Base-by-base conservation (phyloP, 2,888 invertebrate genomes). In the Chloroclystis v-ata region DNA sequence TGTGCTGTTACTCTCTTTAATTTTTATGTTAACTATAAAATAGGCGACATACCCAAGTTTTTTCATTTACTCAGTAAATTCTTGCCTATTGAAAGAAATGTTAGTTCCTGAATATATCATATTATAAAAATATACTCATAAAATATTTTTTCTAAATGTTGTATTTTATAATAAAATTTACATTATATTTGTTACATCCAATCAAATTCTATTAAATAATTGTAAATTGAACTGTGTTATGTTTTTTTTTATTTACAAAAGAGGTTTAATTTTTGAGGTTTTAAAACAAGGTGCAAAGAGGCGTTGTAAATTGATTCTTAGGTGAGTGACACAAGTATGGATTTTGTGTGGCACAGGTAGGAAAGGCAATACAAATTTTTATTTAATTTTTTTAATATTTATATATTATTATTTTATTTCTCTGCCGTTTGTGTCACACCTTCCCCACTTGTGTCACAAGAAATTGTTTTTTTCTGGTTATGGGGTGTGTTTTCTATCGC, bases 321-420 rank as follows among this genome's bases (percentile, higher is more conserved):
- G 88, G 89, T 89, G 81, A 89, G 89, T 89, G 89, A 82, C 89
- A 86, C 84, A 84, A 83, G 82, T 85, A 81, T 81, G 87, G 87
- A 79, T 72, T 69, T 61, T 63, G 80, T 80, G 89, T 89, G 89
- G 83, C 89, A 89, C 88, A 85, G 88, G 84, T 84, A 87, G 88
- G 87, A 83, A 85, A 82, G 82, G 79, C 69, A 63, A 65, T 60
- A 51, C 51, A 57, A 48, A 46, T 46, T 42, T 35, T 11, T 35
- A 0, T 4, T 10, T 35, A 6, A 20, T 35, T 35, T 35, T 20
- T 1, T 28, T 28, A 3, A 11, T 11, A 14, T n/a, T 24, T 35
- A 24, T 28, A 28, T 52, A 42, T 9, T 42, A 46, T 46, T 37
- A 55, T 42, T 51, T 51, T 54, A 53, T 46, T 49, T 49, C 56